Base-by-base conservation (phyloP, 2,797 vertebrate genomes). In the Enteromius thamalakanensis region DNA sequence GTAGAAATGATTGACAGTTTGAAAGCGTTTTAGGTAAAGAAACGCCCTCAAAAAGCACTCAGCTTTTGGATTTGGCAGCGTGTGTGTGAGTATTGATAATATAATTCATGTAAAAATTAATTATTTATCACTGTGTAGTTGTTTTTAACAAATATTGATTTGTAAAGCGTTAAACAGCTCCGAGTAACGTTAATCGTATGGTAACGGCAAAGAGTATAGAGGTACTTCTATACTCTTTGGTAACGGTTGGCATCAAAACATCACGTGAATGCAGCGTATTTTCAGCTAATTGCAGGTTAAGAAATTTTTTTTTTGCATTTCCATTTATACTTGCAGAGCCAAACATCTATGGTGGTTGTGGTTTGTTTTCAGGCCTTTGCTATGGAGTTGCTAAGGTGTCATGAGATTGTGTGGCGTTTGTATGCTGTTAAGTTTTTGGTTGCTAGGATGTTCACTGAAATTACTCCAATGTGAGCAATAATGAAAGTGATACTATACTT, bases 71-170 rank as follows among this genome's bases (percentile, higher is more conserved):
- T 21, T 32, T 15, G 7, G 34, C 71, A n/a, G 6, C 72, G 15
- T 75, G 55, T 23, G 1, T 34, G 32, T 58, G 3, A 75, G 58
- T 3, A 32, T 40, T 4, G 14, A 75, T 55, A 55, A 23, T 7
- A 58, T 76, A 40, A 40, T 40, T 10, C 0, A 23, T 17, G 32
- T 15, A 17, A 75, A 40, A 2, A 58, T 74, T 0, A 3, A 37
- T 58, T 58, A 75, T 75, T 15, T 37, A 37, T 40, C 2, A 76
- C 21, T 40, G 11, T 15, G 21, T 76, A 6, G 40, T 32, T 40
- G 3, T 47, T 71, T 71, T 49, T 32, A 10, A 29, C 23, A 71
- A n/a, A 55, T 75, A 55, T 75, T 58, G 70, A 58, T 58, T 23
- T 6, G 26, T 72, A 51, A 37, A 9, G 21, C 37, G 51, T 53